Conservation (phyloP, 2,888 invertebrate genomes). For the Polyommatus icarus region DNA sequence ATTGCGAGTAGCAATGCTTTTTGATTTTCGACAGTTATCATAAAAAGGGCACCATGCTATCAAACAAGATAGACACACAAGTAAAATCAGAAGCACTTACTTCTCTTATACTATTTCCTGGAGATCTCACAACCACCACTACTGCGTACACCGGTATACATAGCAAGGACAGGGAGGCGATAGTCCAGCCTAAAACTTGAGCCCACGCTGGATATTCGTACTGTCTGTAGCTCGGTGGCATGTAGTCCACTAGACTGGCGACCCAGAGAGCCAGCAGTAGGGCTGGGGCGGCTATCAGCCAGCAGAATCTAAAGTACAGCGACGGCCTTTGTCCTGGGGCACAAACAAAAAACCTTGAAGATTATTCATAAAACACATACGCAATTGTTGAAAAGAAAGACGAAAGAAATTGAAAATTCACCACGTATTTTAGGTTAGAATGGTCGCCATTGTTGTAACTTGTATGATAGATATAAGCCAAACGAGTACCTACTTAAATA, state of each 20-base stretch:
- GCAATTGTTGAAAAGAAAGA: no score
- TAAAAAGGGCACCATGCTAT: neutral
- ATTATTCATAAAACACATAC: neutral
- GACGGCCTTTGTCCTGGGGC: slow-evolving; percentile 82
- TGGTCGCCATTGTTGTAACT: no score
- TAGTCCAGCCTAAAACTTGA: slow-evolving; percentile 91
- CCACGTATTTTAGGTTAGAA: no score
- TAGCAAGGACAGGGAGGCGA: slow-evolving; percentile 89
- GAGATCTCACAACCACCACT: slow-evolving; percentile 84
- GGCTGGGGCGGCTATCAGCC: slow-evolving; percentile 90
- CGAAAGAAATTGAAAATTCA: no score
- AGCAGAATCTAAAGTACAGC: slow-evolving; percentile 91
- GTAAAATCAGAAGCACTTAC: slow-evolving; percentile 32
- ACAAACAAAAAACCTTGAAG: neutral
- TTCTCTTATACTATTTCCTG: slow-evolving; percentile 84
- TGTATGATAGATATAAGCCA: no score
- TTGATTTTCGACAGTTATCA: neutral
- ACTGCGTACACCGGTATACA: slow-evolving; percentile 93
- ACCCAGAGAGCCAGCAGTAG: slow-evolving; percentile 93
- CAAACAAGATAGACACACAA: no score
- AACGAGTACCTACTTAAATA: neutral
- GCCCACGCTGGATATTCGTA: slow-evolving; percentile 93
- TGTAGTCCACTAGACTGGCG: slow-evolving; percentile 92
- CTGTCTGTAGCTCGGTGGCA: slow-evolving; percentile 91
- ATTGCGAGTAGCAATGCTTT: neutral